Base-by-base conservation (phyloP, 92 coral and sea anemone genomes). In the Epizoanthus ramosus region DNA sequence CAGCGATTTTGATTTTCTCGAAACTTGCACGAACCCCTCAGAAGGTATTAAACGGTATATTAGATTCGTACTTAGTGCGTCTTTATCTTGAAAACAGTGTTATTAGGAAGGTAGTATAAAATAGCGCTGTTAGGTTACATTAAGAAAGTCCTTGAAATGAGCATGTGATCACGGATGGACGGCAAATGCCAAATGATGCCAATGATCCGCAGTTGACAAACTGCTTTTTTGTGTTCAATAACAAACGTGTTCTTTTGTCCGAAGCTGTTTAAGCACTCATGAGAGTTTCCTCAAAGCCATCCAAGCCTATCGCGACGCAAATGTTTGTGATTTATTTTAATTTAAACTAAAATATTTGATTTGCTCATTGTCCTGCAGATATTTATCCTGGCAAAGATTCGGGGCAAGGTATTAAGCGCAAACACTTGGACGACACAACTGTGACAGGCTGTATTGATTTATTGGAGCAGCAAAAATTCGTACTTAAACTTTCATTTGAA, bases 401-500 rank as follows among this genome's bases (percentile, higher is more conserved):
- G 25, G 53, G 79, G 23, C 87, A 87, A 74, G 92, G 92, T 71
- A 86, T 89, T 79, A 89, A 89, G 33, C 72, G 92, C 31, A 89
- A 89, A 74, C 87, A 74, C 39, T 81, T 77, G 12, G 82, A 77
- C 33, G 82, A 77, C 18, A 60, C 82, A 77, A 69, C 82, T 77
- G 82, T 65, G 57, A 50, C 28, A 3, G 60, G 37, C 35, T 50
- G 65, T 50, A 41, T 58, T 1, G 74, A 67, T 53, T 67, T 80
- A 52, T 71, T 52, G 45, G 86, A 86, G 60, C 86, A 89, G 75
- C 83, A 86, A 60, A 86, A 86, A 90, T 90, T 89, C 66, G 75
- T 96, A 64, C 83, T 94, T 28, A 97, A 96, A 76, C 92, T 92
- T 57, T 94, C 99, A 58, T 87, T 96, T 73, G 96, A 96, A 88